Percentiles rank a stretch among this genome's conserved stretches.
phyloP scores from a whole-genome alignment of 2,113 vertebrate species.

The Clarias macrocephalus region DNA sequence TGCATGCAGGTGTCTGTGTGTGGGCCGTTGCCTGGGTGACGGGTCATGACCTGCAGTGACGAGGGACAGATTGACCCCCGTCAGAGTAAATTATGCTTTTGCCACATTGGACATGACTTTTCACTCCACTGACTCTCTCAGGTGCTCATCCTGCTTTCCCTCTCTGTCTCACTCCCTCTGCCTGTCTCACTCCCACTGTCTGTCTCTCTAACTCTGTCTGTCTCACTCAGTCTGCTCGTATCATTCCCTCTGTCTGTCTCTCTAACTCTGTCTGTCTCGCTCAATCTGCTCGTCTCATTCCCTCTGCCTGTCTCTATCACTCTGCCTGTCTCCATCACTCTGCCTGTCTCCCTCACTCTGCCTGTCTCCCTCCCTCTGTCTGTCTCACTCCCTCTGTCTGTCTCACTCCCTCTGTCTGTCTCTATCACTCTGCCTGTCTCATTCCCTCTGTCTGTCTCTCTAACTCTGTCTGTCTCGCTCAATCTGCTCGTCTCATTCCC shows the following conservation, averaged over 20 bases:
- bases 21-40: conserved; percentile 35
- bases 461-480: neutral
- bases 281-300: fast-evolving
- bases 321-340: neutral
- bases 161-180: no score
- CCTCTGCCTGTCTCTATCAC: no score
- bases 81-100: conserved; percentile 42
- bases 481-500: neutral
- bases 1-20: neutral
- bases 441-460: neutral
- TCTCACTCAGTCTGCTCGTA: no score
- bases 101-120: conserved; percentile 26
- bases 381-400: neutral
- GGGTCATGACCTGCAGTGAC: conserved; percentile 32
- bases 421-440: neutral
- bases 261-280: no score
- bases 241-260: no score
- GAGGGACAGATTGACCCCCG: conserved; percentile 46
- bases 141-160: conserved; percentile 21
- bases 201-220: neutral
- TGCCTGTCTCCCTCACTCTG: neutral
- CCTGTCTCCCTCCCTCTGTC: neutral
- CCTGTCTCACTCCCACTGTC: neutral
- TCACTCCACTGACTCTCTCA: conserved; percentile 34
- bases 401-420: neutral